Conservation (phyloP, 1,140 invertebrate genomes). For the Choristoneura fumiferana region DNA sequence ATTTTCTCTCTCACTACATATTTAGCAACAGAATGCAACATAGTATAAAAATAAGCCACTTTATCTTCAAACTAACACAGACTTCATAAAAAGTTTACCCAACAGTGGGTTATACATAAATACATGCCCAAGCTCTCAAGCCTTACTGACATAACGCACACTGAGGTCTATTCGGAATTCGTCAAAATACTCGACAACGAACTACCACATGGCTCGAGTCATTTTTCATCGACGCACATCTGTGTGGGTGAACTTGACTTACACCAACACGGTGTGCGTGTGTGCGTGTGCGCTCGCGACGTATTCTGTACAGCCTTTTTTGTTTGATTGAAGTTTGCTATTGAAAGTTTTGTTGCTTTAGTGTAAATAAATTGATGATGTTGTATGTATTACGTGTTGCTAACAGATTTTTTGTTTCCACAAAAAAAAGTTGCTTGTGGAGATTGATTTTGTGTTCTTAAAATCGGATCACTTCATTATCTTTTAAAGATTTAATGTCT, state of each 20-base stretch:
- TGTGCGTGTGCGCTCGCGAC: slow-evolving; percentile 28
- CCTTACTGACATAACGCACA: slow-evolving; percentile 37
- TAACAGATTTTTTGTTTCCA: slow-evolving; percentile 3
- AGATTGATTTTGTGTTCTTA: too few relatives aligned
- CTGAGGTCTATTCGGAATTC: slow-evolving; percentile 69
- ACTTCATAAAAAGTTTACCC: too few relatives aligned
- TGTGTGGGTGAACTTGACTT: slow-evolving; percentile 30
- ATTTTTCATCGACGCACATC: slow-evolving; percentile 46
- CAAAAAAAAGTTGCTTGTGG: too few relatives aligned
- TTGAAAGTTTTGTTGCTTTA: slow-evolving; percentile 9
- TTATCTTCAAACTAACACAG: too few relatives aligned
- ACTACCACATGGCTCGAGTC: slow-evolving; percentile 68
- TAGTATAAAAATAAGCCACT: too few relatives aligned
- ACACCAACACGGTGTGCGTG: not conserved
- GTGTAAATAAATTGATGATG: not conserved
- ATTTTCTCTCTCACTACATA: too few relatives aligned
- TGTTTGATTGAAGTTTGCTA: slow-evolving; percentile 17
- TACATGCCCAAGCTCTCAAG: not conserved
- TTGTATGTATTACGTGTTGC: not conserved
- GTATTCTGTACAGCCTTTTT: slow-evolving; percentile 20
- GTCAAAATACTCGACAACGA: slow-evolving; percentile 69
- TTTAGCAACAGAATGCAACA: too few relatives aligned
- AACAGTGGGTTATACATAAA: too few relatives aligned
- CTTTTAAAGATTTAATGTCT: too few relatives aligned
- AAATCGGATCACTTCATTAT: too few relatives aligned